Percentiles rank a stretch among this genome's conserved stretches.
Conservation (phyloP, 92 coral and sea anemone species). For the Phenganax subtilis region DNA sequence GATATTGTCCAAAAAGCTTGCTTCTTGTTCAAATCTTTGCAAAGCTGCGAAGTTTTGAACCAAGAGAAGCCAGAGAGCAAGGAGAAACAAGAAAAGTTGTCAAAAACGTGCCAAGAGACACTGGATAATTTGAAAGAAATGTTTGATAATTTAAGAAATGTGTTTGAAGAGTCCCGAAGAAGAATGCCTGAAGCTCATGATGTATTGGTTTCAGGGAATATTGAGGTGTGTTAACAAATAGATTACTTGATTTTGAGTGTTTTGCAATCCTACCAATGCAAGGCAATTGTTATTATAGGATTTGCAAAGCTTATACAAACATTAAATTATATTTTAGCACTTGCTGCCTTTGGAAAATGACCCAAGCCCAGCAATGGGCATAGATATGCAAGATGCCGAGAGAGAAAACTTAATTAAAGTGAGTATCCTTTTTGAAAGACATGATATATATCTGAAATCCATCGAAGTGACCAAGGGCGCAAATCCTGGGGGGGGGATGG, state of each 20-base stretch:
- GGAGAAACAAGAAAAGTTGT: slow-evolving; percentile 28
- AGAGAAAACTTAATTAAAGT: slow-evolving; percentile 23
- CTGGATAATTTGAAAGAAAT: slow-evolving; percentile 31
- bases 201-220: slow-evolving; percentile 27
- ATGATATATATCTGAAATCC: too few relatives aligned
- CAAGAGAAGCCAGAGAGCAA: slow-evolving; percentile 30
- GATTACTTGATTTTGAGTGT: too few relatives aligned
- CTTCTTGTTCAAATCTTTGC: slow-evolving; percentile 12
- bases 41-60: slow-evolving; percentile 31
- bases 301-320: not conserved
- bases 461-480: too few relatives aligned
- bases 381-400: slow-evolving; percentile 30
- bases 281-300: not conserved
- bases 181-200: slow-evolving; percentile 37
- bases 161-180: slow-evolving; percentile 25
- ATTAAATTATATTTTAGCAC: slow-evolving; percentile 4
- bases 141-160: slow-evolving; percentile 18
- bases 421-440: too few relatives aligned
- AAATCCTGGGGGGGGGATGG: too few relatives aligned
- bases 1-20: slow-evolving; percentile 30
- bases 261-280: too few relatives aligned
- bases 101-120: slow-evolving; percentile 16
- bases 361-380: not conserved
- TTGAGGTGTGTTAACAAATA: slow-evolving; percentile 7
- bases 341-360: slow-evolving; percentile 25